These are phyloP conservation scores for Podiceps cristatus DNA, from an alignment of 2,113 vertebrate genomes.

Conservation along the genomic window DNA sequence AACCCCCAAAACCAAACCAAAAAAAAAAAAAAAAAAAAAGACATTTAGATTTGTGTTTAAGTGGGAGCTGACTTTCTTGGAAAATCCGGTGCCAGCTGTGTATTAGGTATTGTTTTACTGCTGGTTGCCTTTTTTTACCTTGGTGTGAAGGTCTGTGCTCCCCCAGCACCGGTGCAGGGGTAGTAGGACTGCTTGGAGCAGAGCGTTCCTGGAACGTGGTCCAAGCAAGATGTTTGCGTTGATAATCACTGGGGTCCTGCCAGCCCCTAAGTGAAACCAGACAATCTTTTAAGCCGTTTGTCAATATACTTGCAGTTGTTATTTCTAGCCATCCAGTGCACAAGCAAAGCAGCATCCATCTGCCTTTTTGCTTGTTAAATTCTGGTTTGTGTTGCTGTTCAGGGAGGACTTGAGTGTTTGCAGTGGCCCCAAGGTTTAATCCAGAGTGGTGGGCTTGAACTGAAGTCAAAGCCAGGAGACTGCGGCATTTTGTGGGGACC, in stretches of 20 bases:
- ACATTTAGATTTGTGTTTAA: not conserved
- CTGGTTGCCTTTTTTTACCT: not conserved
- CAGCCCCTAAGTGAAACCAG: constrained; percentile 33
- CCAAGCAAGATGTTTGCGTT: not conserved
- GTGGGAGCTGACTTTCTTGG: not conserved
- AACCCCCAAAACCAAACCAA: too few relatives aligned
- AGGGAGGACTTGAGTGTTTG: not conserved
- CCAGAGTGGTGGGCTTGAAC: not conserved
- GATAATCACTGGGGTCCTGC: not conserved
- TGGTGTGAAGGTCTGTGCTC: not conserved
- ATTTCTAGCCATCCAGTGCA: not conserved
- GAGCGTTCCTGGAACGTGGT: not conserved
- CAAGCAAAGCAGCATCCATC: not conserved
- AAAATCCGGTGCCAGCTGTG: not conserved
- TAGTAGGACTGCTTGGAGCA: not conserved
- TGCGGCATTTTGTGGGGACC: not conserved
- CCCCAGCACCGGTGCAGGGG: not conserved
- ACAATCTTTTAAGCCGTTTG: not conserved
- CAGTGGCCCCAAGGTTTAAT: not conserved
- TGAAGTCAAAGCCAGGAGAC: not conserved
- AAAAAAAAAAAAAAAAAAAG: not conserved
- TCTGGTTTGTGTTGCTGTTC: not conserved
- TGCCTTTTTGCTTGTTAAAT: not conserved
- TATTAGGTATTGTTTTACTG: not conserved
- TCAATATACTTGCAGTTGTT: not conserved